Evolutionary conservation across 2,113 vertebrate genomes (phyloP).

Genomic region (Rhinopomastus cyanomelas): DNA sequence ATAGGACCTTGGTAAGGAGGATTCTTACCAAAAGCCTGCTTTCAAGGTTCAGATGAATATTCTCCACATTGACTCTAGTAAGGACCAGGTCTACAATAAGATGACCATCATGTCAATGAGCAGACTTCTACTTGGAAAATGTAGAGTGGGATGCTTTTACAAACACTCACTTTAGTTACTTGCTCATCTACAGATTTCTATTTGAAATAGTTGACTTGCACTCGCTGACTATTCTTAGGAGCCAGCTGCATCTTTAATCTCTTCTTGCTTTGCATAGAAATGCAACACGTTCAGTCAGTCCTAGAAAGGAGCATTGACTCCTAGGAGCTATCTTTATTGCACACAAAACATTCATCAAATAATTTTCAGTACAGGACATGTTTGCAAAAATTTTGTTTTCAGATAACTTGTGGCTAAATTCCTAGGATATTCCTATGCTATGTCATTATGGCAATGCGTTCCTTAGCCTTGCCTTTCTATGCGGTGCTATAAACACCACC

Average conservation of each 20-base stretch:
- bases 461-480: neutral
- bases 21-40: neutral
- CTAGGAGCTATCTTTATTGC: neutral
- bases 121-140: neutral
- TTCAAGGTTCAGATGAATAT: neutral
- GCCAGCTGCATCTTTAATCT: neutral
- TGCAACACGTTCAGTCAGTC: neutral
- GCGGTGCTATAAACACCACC: neutral
- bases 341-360: neutral
- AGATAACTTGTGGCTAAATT: neutral
- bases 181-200: neutral
- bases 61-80: neutral
- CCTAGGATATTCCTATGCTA: neutral
- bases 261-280: neutral
- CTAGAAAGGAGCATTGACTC: neutral
- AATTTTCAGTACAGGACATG: neutral
- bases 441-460: neutral
- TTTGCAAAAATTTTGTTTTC: slow-evolving; percentile 36
- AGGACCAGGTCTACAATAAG: neutral
- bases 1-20: neutral
- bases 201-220: neutral
- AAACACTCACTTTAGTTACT: neutral
- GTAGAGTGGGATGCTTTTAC: neutral
- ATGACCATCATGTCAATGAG: neutral
- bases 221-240: neutral